Conservation (phyloP, 1,140 invertebrate species). For the Elysia chlorotica region DNA sequence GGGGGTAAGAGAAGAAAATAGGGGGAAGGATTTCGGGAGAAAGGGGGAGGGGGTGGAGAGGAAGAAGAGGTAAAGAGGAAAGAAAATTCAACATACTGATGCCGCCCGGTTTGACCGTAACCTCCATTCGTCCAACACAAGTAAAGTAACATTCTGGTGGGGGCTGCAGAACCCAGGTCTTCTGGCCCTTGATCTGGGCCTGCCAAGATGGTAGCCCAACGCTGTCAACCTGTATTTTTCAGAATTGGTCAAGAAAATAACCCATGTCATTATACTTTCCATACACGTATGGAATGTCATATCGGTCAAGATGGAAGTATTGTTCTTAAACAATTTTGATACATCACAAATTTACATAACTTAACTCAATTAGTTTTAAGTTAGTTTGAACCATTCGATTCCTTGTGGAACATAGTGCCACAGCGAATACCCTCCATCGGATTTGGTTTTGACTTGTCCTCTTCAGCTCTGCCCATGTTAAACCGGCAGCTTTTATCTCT, state of each 20-base stretch:
- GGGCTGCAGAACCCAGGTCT: slow-evolving; percentile 85
- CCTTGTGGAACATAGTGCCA: no score
- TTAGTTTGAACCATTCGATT: no score
- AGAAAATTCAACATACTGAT: slow-evolving; percentile 76
- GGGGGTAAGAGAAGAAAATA: neutral
- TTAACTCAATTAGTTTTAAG: neutral
- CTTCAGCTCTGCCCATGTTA: no score
- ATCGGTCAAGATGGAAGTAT: no score
- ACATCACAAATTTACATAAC: neutral
- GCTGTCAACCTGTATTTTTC: slow-evolving; percentile 79
- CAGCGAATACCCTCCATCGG: no score
- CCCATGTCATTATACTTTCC: no score
- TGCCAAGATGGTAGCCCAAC: slow-evolving; percentile 93
- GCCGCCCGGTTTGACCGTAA: slow-evolving; percentile 81
- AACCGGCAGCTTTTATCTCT: no score
- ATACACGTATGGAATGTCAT: no score
- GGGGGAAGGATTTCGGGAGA: neutral
- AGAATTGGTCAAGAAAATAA: neutral
- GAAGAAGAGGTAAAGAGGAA: neutral
- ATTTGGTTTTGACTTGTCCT: no score
- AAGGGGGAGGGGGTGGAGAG: neutral
- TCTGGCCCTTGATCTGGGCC: slow-evolving; percentile 85
- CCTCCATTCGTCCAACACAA: slow-evolving; percentile 71
- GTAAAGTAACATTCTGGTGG: slow-evolving; percentile 86
- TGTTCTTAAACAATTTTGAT: neutral